phyloP scores from a whole-genome alignment of 2,797 vertebrate genomes.

The Tokudaia tokunoshimensis region DNA sequence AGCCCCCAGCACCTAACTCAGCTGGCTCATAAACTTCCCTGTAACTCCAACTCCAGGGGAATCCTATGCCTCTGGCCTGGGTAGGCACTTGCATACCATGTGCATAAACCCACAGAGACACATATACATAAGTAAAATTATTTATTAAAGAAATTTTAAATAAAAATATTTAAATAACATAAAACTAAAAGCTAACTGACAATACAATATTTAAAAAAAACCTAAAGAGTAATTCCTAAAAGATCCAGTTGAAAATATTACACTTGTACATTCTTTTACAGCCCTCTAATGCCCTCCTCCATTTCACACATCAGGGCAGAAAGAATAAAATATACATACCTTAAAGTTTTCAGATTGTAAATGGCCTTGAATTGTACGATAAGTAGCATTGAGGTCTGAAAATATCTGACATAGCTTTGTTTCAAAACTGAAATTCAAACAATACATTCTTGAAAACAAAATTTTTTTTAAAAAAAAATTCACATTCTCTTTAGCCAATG shows the following conservation, averaged over 20 bases:
- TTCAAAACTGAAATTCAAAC: conserved; percentile 95
- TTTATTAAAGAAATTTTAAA: neutral
- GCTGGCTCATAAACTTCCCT: neutral
- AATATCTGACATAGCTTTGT: conserved; percentile 98
- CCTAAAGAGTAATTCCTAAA: neutral
- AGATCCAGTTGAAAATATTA: conserved; percentile 3
- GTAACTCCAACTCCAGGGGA: neutral
- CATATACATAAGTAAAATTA: neutral
- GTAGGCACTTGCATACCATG: neutral
- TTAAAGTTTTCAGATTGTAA: conserved; percentile 99
- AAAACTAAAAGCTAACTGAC: conserved; percentile 28
- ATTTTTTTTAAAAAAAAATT: conserved; percentile 36
- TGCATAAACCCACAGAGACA: neutral
- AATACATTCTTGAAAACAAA: conserved; percentile 70
- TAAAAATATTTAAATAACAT: neutral
- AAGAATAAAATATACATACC: conserved; percentile 89
- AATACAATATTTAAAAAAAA: neutral
- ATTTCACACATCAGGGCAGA: conserved; percentile 34
- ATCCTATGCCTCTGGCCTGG: neutral
- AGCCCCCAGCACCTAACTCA: neutral
- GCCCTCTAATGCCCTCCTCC: neutral
- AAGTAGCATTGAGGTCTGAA: conserved; percentile 97
- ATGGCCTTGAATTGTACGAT: conserved; percentile 98
- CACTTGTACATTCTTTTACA: neutral
- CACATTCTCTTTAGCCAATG: conserved; percentile 43